Conservation (phyloP, 2,797 vertebrate genomes). For the Ataeniobius toweri region DNA sequence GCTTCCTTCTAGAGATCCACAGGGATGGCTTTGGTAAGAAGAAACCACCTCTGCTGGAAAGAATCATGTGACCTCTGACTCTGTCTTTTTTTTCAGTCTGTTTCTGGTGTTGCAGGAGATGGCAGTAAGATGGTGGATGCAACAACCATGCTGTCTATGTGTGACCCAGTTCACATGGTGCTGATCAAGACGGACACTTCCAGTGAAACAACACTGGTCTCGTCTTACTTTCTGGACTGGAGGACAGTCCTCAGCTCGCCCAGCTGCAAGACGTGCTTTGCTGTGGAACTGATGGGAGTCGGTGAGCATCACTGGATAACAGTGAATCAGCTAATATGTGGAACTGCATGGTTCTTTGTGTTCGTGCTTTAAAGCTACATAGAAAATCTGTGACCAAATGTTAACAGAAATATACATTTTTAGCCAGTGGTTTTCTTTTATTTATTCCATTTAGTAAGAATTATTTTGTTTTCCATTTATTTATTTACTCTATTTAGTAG, state of each 20-base stretch:
- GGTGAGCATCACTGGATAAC: conserved; percentile 78
- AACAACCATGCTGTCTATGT: conserved; percentile 91
- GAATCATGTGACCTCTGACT: not conserved
- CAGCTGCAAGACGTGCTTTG: conserved; percentile 82
- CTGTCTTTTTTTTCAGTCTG: not conserved
- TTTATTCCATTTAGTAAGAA: not conserved
- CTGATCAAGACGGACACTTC: conserved; percentile 91
- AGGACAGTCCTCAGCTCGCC: conserved; percentile 87
- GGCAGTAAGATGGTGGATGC: conserved; percentile 91
- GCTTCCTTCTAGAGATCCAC: conserved; percentile 93
- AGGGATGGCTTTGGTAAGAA: conserved; percentile 84
- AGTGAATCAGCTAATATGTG: not conserved
- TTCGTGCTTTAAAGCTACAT: not conserved
- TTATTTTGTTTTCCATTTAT: too few species aligned
- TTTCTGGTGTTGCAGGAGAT: conserved; percentile 80
- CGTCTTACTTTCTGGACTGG: conserved; percentile 97
- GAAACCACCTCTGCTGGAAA: not conserved
- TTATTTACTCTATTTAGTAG: too few species aligned
- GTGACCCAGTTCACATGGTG: conserved; percentile 94
- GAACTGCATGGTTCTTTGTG: not conserved
- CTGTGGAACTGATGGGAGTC: conserved; percentile 94
- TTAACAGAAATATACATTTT: not conserved
- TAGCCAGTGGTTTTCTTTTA: not conserved
- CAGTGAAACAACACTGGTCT: conserved; percentile 88
- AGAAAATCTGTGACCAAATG: not conserved